A percentile compares a stretch with the other conserved stretches of the same genome.
These are phyloP conservation scores for Symphodus melops DNA, from an alignment of 2,113 vertebrate species.

Conservation along the genomic window DNA sequence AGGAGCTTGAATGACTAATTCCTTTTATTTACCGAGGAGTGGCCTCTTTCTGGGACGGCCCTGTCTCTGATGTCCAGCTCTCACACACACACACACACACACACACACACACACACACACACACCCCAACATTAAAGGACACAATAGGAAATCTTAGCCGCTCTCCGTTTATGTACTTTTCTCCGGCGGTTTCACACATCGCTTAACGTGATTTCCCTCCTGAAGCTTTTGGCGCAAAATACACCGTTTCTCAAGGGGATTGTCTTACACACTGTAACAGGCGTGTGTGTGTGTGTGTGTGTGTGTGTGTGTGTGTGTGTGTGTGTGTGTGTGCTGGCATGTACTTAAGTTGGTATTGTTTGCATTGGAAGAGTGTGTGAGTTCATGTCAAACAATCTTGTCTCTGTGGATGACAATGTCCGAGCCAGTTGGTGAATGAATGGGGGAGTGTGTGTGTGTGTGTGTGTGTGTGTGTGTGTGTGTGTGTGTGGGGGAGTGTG, in stretches of 20 bases:
- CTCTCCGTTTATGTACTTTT: slow-evolving; percentile 75
- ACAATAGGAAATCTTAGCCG: slow-evolving; percentile 83
- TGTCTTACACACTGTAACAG: slow-evolving; percentile 68
- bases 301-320: slow-evolving; percentile 25
- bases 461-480: slow-evolving; percentile 18
- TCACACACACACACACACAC: slow-evolving; percentile 17
- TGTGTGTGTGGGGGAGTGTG: slow-evolving; percentile 24
- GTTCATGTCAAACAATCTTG: slow-evolving; percentile 23
- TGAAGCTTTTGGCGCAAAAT: slow-evolving; percentile 56
- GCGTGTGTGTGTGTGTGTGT: slow-evolving; percentile 4
- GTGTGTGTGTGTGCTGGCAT: slow-evolving; percentile 28
- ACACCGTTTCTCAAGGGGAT: slow-evolving; percentile 77
- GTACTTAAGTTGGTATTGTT: slow-evolving; percentile 24
- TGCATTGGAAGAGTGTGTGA: slow-evolving; percentile 3
- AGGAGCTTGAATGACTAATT: slow-evolving; percentile 72
- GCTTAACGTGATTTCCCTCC: slow-evolving; percentile 75
- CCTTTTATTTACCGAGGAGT: slow-evolving; percentile 74
- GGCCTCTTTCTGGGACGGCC: slow-evolving; percentile 52
- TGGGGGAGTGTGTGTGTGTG: slow-evolving; percentile 22
- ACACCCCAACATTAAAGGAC: slow-evolving; percentile 62
- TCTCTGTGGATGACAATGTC: slow-evolving; percentile 37
- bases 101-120: slow-evolving; percentile 21
- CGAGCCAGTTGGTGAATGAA: slow-evolving; percentile 40
- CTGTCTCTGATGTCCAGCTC: slow-evolving; percentile 66
- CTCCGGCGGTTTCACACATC: slow-evolving; percentile 79